phyloP scores from a whole-genome alignment of 2,797 vertebrate species.

The Fratercula arctica region DNA sequence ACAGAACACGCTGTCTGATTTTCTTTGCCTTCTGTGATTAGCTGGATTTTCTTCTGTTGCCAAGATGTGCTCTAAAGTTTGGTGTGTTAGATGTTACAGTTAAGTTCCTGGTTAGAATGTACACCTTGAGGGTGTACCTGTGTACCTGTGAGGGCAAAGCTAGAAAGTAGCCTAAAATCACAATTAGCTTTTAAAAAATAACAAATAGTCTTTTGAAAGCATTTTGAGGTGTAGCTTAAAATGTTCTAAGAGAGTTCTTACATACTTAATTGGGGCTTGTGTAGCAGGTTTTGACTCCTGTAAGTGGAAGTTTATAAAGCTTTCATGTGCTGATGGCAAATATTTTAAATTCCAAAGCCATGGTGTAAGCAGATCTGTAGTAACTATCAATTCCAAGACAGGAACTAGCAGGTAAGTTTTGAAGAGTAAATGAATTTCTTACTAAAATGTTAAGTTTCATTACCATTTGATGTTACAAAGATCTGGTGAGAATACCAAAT shows the following conservation, averaged over 20 bases:
- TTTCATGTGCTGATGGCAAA: neutral
- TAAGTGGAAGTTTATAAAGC: conserved; percentile 16
- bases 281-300: conserved; percentile 14
- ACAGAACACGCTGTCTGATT: neutral
- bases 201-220: neutral
- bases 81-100: neutral
- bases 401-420: conserved; percentile 3
- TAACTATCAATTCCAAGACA: conserved; percentile 33
- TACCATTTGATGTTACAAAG: conserved; percentile 3
- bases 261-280: conserved; percentile 17
- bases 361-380: neutral
- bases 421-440: conserved; percentile 42
- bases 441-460: neutral
- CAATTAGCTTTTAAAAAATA: neutral
- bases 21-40: conserved; percentile 16
- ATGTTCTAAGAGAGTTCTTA: neutral
- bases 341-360: neutral
- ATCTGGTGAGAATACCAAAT: neutral
- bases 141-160: neutral
- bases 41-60: neutral
- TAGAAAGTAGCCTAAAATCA: neutral
- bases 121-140: neutral
- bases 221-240: conserved; percentile 6
- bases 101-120: neutral
- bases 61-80: neutral